Conservation (phyloP, 2,113 vertebrate genomes). For the Dendropsophus ebraccatus region DNA sequence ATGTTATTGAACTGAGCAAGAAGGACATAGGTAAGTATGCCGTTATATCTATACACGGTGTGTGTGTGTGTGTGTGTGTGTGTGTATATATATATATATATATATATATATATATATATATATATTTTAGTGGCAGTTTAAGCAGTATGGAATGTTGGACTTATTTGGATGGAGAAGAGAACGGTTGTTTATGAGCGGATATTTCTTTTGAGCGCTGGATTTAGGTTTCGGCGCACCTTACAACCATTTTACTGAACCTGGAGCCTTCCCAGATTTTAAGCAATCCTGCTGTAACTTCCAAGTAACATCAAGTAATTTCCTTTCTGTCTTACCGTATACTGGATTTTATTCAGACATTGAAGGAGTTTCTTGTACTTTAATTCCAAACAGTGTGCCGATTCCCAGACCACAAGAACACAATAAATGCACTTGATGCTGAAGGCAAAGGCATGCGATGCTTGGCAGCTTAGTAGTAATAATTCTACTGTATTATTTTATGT, state of each 20-base stretch:
- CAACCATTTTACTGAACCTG: not conserved
- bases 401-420: constrained; percentile 10
- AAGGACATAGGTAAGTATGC: too few species aligned
- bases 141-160: too few species aligned
- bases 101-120: too few species aligned
- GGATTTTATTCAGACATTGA: not conserved
- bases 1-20: too few species aligned
- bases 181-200: too few species aligned
- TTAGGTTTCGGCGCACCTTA: not conserved
- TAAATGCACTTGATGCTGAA: not conserved
- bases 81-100: too few species aligned
- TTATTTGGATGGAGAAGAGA: too few species aligned
- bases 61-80: too few species aligned
- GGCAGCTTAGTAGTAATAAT: constrained; percentile 14
- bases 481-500: constrained; percentile 30
- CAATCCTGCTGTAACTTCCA: not conserved
- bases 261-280: not conserved
- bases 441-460: not conserved
- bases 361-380: not conserved
- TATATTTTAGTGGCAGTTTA: too few species aligned
- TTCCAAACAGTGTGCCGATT: not conserved
- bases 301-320: not conserved
- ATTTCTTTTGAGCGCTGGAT: not conserved
- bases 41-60: too few species aligned
- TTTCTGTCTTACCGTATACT: not conserved